A percentile compares a stretch with the other conserved stretches of the same genome.
phyloP scores from a whole-genome alignment of 2,113 vertebrate genomes.

The Rhinoderma darwinii region DNA sequence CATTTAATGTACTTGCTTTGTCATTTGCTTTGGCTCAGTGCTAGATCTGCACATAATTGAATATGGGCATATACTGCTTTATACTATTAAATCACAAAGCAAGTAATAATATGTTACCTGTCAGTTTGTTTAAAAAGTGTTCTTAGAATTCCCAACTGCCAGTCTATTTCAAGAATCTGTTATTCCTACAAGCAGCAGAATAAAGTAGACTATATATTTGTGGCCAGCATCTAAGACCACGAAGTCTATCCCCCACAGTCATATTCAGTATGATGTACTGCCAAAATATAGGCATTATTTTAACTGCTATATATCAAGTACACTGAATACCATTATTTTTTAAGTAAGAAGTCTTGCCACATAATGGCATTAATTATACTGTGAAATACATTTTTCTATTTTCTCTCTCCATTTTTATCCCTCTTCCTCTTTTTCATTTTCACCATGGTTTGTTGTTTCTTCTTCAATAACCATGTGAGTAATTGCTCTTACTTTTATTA shows the following conservation, averaged over 20 bases:
- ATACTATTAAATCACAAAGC: slow-evolving; percentile 23
- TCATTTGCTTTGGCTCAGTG: slow-evolving; percentile 15
- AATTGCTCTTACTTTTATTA: too few species aligned
- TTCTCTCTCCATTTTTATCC: not conserved
- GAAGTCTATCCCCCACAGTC: slow-evolving; percentile 3
- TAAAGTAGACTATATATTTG: slow-evolving; percentile 16
- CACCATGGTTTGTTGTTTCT: not conserved
- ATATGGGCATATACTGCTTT: not conserved
- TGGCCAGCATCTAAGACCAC: not conserved
- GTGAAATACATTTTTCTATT: not conserved
- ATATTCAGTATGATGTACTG: slow-evolving; percentile 5
- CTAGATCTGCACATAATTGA: slow-evolving; percentile 1
- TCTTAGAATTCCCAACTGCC: not conserved
- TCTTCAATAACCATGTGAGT: too few species aligned
- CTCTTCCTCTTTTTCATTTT: not conserved
- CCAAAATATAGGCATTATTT: not conserved
- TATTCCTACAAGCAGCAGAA: slow-evolving; percentile 16
- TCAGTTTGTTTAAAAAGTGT: not conserved
- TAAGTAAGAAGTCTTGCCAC: not conserved
- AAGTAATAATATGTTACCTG: slow-evolving; percentile 21
- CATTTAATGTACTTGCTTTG: not conserved
- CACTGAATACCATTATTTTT: not conserved
- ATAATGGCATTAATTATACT: not conserved
- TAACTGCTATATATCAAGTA: slow-evolving; percentile 8
- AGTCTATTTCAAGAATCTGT: not conserved